phyloP scores from a whole-genome alignment of 2,797 vertebrate genomes.

The Pseudomugil gertrudae region DNA sequence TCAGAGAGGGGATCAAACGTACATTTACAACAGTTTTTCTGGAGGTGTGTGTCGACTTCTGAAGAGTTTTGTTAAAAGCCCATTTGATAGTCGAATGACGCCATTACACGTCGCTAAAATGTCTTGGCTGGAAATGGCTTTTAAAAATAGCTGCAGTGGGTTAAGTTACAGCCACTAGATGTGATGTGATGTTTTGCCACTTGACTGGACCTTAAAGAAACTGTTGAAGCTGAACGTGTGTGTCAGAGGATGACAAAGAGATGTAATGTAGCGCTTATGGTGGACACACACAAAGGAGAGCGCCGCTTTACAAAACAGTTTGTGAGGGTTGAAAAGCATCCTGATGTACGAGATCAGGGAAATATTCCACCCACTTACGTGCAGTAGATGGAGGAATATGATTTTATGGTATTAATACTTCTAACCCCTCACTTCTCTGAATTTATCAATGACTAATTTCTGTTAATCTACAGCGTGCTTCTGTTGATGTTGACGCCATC shows the following conservation, averaged over 20 bases:
- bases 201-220: slow-evolving; percentile 71
- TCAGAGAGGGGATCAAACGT: slow-evolving; percentile 34
- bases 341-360: slow-evolving; percentile 20
- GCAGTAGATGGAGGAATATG: slow-evolving; percentile 30
- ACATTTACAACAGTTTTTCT: slow-evolving; percentile 37
- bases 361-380: slow-evolving; percentile 7
- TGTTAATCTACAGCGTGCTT: slow-evolving; percentile 9
- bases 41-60: slow-evolving; percentile 46
- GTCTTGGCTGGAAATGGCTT: slow-evolving; percentile 81
- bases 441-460: neutral
- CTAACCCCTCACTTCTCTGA: slow-evolving; percentile 8
- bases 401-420: slow-evolving; percentile 31
- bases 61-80: slow-evolving; percentile 41
- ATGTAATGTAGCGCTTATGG: no score
- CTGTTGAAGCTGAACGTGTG: slow-evolving; percentile 30
- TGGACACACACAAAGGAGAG: no score
- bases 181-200: slow-evolving; percentile 79
- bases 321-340: slow-evolving; percentile 1
- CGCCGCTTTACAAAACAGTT: neutral
- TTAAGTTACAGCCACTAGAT: slow-evolving; percentile 82
- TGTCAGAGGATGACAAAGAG: no score
- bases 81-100: slow-evolving; percentile 71
- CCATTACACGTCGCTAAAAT: slow-evolving; percentile 87
- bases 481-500: slow-evolving; percentile 41
- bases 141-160: slow-evolving; percentile 84